Conservation (phyloP, 2,888 invertebrate species). For the Drosophila acutilabella region DNA sequence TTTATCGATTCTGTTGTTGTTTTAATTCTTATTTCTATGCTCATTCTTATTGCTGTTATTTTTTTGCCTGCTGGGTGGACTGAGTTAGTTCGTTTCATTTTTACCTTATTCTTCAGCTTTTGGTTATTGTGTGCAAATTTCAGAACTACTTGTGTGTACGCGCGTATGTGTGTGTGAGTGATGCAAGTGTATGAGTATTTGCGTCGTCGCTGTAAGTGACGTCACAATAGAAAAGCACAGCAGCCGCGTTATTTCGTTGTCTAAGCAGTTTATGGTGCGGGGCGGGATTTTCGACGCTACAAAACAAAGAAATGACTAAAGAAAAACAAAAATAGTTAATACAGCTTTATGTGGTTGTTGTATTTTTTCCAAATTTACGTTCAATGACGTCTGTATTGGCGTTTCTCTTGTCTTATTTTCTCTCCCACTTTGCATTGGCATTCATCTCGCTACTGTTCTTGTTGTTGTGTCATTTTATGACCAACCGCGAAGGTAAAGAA, state of each 20-base stretch:
- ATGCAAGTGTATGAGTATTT: constrained; percentile 61
- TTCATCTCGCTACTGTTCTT: constrained; percentile 60
- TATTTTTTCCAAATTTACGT: constrained; percentile 2
- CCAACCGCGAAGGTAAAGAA: constrained; percentile 58
- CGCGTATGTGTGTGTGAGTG: constrained; percentile 16
- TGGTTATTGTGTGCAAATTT: constrained; percentile 53
- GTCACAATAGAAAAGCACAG: constrained; percentile 77
- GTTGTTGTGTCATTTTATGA: constrained; percentile 53
- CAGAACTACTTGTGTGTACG: constrained; percentile 21
- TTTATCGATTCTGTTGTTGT: constrained; percentile 77
- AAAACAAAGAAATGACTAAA: constrained; percentile 40
- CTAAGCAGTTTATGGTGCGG: constrained; percentile 18
- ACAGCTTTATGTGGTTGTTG: constrained; percentile 12
- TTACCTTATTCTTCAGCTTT: constrained; percentile 20
- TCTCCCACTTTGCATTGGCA: constrained; percentile 33
- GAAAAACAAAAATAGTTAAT: constrained; percentile 30
- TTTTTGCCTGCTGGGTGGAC: constrained; percentile 23
- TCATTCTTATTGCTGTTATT: constrained; percentile 40
- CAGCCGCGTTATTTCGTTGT: constrained; percentile 48
- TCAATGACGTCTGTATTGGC: constrained; percentile 44
- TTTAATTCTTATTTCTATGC: constrained; percentile 36
- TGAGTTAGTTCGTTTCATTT: constrained; percentile 34
- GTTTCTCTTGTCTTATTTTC: constrained; percentile 29
- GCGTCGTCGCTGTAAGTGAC: constrained; percentile 68
- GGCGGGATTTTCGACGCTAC: constrained; percentile 26